Percentiles rank a stretch among this genome's conserved stretches.
These are phyloP conservation scores for Papilio aristodemus DNA, from an alignment of 1,140 invertebrate genomes.

Conservation along the genomic window DNA sequence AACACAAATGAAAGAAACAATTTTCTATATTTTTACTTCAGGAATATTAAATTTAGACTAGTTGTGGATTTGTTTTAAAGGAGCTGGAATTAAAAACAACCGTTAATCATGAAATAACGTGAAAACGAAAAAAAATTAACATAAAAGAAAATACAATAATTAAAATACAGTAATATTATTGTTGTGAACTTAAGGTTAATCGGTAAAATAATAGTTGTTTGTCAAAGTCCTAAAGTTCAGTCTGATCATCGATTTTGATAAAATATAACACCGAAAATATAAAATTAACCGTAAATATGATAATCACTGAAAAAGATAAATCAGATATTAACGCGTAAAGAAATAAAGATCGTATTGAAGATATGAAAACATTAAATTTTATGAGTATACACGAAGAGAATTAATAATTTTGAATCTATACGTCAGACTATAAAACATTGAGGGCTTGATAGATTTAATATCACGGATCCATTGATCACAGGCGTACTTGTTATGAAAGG, in stretches of 20 bases:
- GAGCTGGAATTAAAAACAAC: too few species aligned
- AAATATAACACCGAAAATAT: not conserved
- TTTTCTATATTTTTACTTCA: not conserved
- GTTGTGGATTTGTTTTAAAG: not conserved
- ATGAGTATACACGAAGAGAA: constrained; percentile 25
- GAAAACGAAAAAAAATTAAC: too few species aligned
- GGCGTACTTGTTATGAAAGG: constrained; percentile 58
- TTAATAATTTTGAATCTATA: constrained; percentile 42
- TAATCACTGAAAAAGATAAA: not conserved
- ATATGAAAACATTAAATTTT: constrained; percentile 40
- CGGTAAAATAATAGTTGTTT: too few species aligned
- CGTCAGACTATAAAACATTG: not conserved
- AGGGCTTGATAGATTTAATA: constrained; percentile 28
- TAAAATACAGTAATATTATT: too few species aligned
- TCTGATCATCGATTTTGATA: too few species aligned
- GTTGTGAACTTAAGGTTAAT: too few species aligned
- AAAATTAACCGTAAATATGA: not conserved
- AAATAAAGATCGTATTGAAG: constrained; percentile 14
- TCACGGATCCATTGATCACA: constrained; percentile 40
- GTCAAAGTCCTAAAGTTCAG: too few species aligned
- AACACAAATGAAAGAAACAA: constrained; percentile 3
- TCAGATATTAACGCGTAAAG: constrained; percentile 14
- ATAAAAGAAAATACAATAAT: too few species aligned
- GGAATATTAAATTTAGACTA: not conserved
- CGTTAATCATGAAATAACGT: too few species aligned